Base-by-base conservation (phyloP, 1,140 invertebrate species). In the Medauroidea extradentata region DNA sequence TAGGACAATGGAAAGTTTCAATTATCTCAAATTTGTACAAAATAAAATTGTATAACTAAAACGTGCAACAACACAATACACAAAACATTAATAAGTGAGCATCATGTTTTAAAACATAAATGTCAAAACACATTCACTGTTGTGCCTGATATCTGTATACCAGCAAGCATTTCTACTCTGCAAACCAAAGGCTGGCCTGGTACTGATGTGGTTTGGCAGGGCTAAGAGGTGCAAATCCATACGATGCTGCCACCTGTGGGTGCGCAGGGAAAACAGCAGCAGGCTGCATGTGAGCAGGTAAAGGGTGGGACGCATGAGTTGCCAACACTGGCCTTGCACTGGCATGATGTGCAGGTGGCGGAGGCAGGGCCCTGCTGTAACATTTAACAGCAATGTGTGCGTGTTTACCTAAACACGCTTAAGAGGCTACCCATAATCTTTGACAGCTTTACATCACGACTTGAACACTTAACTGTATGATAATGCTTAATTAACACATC, bases 261-360 rank as follows among this genome's bases (percentile, higher is more conserved):
- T 85, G 85, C 23, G 83, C 78, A 59, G 82, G 84, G 67, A 88
- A 86, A 18, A 81, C 79, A 51, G 80, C 78, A 38, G 78, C 72
- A n/a, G 77, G 75, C 73, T 91, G 90, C 76, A 93, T 85, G 74
- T 93, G 91, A 8, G 91, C 90, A 57, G 91, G 91, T 65, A 92
- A 75, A 53, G 90, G 90, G 71, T 93, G 89, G 55, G 83, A 80
- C 53, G 87, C 78, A 70, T 84, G 82, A 52, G 83, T 81, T n/a
- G 87, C 82, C 64, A 89, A 73, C 53, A 92, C 84, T 63, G 90
- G 88, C 65, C 89, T 78, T 60, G 88, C 88, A 67, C 86, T 89
- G 67, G 87, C 86, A 75, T 93, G 91, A 75, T 93, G 90, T 34
- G 90, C 90, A 60, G 90, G 90, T 11, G 90, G 90, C 3, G 80